Evolutionary conservation across 2,113 vertebrate species (phyloP).

Genomic region (Notiomystis cincta): DNA sequence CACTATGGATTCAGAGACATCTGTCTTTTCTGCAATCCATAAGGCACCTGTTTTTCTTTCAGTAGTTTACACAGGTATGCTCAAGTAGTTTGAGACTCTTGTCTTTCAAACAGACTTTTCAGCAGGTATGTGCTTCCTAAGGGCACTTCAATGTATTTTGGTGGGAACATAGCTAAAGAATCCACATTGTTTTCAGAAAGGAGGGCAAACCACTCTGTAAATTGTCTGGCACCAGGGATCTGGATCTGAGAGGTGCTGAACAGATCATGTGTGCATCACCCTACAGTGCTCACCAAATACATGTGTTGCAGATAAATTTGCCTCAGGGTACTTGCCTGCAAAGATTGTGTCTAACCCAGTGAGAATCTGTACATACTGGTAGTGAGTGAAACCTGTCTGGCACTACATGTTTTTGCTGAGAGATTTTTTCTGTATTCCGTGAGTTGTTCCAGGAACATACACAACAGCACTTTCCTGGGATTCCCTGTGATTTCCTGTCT

Average conservation of each 20-base stretch:
- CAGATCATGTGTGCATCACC: neutral
- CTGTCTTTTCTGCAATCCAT: neutral
- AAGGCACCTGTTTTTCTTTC: neutral
- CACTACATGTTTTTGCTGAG: neutral
- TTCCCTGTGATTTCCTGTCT: neutral
- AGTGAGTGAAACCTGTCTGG: neutral
- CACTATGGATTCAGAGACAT: neutral
- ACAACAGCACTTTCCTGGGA: neutral
- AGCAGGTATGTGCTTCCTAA: neutral
- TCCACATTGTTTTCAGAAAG: neutral
- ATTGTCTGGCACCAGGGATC: neutral
- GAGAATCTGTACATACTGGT: neutral
- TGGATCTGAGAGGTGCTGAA: neutral
- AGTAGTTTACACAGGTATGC: neutral
- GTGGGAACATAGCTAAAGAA: neutral
- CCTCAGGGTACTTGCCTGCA: neutral
- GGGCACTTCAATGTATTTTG: neutral
- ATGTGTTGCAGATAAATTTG: neutral
- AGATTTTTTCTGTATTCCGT: neutral
- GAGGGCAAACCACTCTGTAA: neutral
- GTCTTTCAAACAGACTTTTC: neutral
- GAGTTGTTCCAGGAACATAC: neutral
- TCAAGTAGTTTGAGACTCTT: neutral
- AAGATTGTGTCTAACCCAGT: neutral
- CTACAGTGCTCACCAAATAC: neutral